Evolutionary conservation across 2,888 invertebrate genomes (phyloP), one percentile per base, ranked within the genome.

Genomic region (Lochmaea capreae): DNA sequence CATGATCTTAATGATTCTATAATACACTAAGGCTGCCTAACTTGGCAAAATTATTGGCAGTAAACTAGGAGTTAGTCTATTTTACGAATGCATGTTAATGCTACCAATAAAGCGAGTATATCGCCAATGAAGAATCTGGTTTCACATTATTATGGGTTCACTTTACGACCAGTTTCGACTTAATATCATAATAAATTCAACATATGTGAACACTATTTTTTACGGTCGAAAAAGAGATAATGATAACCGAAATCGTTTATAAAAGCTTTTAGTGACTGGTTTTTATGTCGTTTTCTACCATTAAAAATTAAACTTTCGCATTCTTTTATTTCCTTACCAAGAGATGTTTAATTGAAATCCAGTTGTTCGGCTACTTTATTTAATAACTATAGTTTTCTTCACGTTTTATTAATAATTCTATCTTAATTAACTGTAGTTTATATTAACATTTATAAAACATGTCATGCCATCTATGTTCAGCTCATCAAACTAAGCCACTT

Each of bases 161-260:
- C 81, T 83, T 85, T 85, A 85, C 82, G 80, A 81, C 82, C 85
- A 84, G 83, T 86, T 84, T 84, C 82, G 80, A 82, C 82, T 85
- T 85, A 85, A 85, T 86, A 85, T 84, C 85, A 85, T 85, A 85
- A 85, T 86, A 86, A 85, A 85, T 86, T 86, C 82, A 85, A 85
- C 85, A 85, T 85, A 85, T 86, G 85, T 84, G 85, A 84, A 85
- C 84, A 85, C 83, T 83, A 84, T 84, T 85, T 80, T 85, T 84
- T 84, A 83, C 79, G 74, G 81, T 76, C 78, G 79, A 77, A 77
- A 73, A 80, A 77, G 78, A 80, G 81, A 82, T 83, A 82, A 81
- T 78, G 80, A 82, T 81, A 80, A 81, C 80, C 80, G 77, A 73
- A 80, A 76, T 76, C 76, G 79, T 77, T 78, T 78, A 81, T 81